phyloP scores from a whole-genome alignment of 2,888 invertebrate genomes.

The Galeopsomyia nigrocyanea region DNA sequence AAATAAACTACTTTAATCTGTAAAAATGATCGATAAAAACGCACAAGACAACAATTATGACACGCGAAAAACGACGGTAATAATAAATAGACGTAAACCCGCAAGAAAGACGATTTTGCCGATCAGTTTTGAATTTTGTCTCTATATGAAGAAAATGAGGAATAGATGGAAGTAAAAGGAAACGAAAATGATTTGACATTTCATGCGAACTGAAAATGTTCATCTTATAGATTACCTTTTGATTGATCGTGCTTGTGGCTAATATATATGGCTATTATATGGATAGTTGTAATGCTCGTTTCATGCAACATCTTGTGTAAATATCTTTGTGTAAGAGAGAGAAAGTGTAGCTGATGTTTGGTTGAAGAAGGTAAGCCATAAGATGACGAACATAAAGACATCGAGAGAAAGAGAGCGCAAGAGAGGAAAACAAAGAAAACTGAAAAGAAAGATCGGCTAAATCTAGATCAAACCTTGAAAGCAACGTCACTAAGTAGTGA shows the following conservation, averaged over 20 bases:
- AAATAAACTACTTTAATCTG: slow-evolving; percentile 59
- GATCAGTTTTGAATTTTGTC: slow-evolving; percentile 19
- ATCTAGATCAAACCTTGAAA: slow-evolving; percentile 68
- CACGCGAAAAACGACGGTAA: slow-evolving; percentile 32
- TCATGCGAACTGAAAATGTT: slow-evolving; percentile 25
- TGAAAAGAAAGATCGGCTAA: slow-evolving; percentile 59
- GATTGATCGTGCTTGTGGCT: no score
- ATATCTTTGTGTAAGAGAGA: not conserved
- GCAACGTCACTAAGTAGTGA: slow-evolving; percentile 68
- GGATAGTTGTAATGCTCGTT: no score
- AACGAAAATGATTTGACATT: slow-evolving; percentile 2
- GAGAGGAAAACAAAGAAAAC: slow-evolving; percentile 35
- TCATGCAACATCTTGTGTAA: no score
- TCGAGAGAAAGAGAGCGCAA: not conserved
- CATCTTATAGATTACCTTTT: slow-evolving; percentile 29
- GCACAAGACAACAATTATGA: slow-evolving; percentile 50
- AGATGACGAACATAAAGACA: slow-evolving; percentile 18
- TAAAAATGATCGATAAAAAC: slow-evolving; percentile 53
- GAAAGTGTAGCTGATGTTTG: not conserved
- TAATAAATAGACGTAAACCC: slow-evolving; percentile 10
- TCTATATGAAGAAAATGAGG: not conserved
- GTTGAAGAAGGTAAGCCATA: slow-evolving; percentile 18
- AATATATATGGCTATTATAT: no score
- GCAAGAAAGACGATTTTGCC: slow-evolving; percentile 28
- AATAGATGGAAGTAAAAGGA: not conserved